A percentile compares a stretch with the other conserved stretches of the same genome.
phyloP scores from a whole-genome alignment of 2,888 invertebrate genomes.

The Pandemis cinnamomeana region DNA sequence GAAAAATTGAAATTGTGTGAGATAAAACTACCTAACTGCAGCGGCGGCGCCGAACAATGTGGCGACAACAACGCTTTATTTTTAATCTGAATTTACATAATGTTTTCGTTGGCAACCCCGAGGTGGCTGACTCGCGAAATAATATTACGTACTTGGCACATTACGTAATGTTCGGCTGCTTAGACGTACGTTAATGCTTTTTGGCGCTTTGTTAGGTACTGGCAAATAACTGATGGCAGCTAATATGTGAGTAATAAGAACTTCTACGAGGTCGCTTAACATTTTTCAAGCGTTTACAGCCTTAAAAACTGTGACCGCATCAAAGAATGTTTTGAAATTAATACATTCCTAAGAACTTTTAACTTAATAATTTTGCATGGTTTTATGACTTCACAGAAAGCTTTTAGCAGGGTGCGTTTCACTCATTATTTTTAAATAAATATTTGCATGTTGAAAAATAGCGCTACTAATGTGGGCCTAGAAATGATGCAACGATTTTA shows the following conservation, averaged over 20 bases:
- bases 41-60: constrained; percentile 76
- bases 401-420: not conserved
- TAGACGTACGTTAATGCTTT: not conserved
- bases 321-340: not conserved
- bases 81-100: constrained; percentile 45
- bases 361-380: too few relatives aligned
- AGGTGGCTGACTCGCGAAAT: constrained; percentile 39
- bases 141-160: constrained; percentile 35
- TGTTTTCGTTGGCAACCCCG: constrained; percentile 39
- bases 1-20: constrained; percentile 85
- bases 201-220: not conserved
- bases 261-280: not conserved
- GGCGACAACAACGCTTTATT: constrained; percentile 58
- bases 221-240: not conserved
- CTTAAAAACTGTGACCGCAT: not conserved
- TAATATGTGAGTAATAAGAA: not conserved
- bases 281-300: not conserved
- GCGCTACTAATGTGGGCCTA: not conserved
- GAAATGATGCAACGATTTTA: not conserved
- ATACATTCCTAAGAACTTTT: too few relatives aligned
- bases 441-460: too few relatives aligned
- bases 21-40: constrained; percentile 83
- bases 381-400: not conserved
- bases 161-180: constrained; percentile 19
- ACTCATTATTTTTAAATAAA: not conserved